These are phyloP conservation scores for Festucalex cinctus DNA, from an alignment of 2,113 vertebrate genomes.

Conservation along the genomic window DNA sequence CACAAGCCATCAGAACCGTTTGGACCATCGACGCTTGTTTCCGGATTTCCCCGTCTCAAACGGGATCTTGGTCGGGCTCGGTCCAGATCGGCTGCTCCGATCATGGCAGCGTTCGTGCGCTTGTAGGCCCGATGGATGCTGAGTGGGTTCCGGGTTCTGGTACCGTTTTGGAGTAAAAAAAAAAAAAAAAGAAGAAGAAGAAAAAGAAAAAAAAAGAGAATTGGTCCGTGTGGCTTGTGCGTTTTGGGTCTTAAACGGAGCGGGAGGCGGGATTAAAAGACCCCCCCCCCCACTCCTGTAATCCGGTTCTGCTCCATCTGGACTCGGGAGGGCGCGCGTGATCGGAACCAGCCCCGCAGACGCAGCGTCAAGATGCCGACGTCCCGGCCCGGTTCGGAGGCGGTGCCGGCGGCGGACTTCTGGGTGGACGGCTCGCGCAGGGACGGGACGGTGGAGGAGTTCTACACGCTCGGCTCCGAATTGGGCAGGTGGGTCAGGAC, in stretches of 20 bases:
- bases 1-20: constrained; percentile 28
- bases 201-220: neutral
- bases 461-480: constrained; percentile 76
- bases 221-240: neutral
- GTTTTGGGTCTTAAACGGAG: neutral
- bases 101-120: constrained; percentile 36
- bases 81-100: neutral
- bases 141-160: constrained; percentile 28
- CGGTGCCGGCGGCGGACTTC: constrained; percentile 64
- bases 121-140: constrained; percentile 44
- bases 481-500: constrained; percentile 70
- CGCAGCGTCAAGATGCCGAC: constrained; percentile 73
- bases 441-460: constrained; percentile 76
- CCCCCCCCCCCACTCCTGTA: constrained; percentile 36
- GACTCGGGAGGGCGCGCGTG: constrained; percentile 47
- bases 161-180: constrained; percentile 1
- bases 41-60: neutral
- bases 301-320: constrained; percentile 50
- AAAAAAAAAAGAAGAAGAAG: neutral
- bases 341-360: constrained; percentile 47
- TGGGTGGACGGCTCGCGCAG: constrained; percentile 85
- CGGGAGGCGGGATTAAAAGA: neutral
- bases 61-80: neutral
- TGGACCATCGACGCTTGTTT: neutral
- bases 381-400: constrained; percentile 67